Percentiles rank a stretch among this genome's conserved stretches.
phyloP scores from a whole-genome alignment of 2,888 invertebrate species.

The Seira sanloemensis region DNA sequence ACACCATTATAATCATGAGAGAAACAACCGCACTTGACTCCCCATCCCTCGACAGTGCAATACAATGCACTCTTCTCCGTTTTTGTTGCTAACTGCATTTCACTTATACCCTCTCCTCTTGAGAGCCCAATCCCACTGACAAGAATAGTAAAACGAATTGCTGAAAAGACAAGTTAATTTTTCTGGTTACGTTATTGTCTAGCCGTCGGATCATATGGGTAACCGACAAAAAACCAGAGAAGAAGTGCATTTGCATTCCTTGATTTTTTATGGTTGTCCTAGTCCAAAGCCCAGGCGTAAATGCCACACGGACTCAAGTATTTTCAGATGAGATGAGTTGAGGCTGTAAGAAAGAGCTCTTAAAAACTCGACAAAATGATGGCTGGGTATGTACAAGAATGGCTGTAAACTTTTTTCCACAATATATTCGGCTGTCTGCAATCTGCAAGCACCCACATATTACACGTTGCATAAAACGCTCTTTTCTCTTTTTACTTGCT shows the following conservation, averaged over 20 bases:
- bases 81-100: constrained; percentile 50
- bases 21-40: not conserved
- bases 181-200: not conserved
- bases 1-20: not conserved
- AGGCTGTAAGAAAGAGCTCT: too few species aligned
- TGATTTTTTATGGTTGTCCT: not conserved
- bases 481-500: too few species aligned
- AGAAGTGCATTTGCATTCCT: not conserved
- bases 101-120: not conserved
- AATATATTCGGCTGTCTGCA: too few species aligned
- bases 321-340: too few species aligned
- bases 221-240: not conserved
- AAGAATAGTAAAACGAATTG: too few species aligned
- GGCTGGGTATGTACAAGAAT: too few species aligned
- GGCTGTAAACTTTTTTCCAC: too few species aligned
- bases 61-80: not conserved
- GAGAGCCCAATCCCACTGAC: not conserved
- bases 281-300: not conserved
- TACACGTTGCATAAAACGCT: too few species aligned
- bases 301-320: not conserved
- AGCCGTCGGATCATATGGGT: not conserved
- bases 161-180: not conserved
- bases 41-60: not conserved
- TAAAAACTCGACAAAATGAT: too few species aligned
- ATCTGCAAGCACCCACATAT: too few species aligned